Base-by-base conservation (phyloP, 2,797 vertebrate genomes). In the Numenius phaeopus region DNA sequence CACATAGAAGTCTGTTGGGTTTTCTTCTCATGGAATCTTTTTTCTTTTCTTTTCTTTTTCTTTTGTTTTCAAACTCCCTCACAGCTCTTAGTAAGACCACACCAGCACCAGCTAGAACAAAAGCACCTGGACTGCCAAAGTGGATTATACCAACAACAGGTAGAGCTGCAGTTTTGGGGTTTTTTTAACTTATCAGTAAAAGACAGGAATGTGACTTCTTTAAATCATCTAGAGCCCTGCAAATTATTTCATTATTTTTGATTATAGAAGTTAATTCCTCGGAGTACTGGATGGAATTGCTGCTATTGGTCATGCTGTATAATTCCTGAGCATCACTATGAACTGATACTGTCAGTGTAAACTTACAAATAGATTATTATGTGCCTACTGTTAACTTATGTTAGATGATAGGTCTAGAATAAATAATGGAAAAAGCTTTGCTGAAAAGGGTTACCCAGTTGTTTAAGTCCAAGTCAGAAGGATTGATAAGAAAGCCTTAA, bases 21-120 rank as follows among this genome's bases (percentile, higher is more conserved):
- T 65, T 75, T 94, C 55, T 78, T 88, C 55, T 95, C 42, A 87
- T 40, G 2, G 15, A 72, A 50, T 4, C 47, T 57, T 24, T 80
- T 78, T 34, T 9, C 10, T 78, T 47, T 49, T 23, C 2, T 27
- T 16, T 42, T 24, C 17, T 7, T 11, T 42, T 64, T 22, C 14
- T 14, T 52, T 65, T 83, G 34, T 64, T 49, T 66, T 49, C 50
- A 46, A 91, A 81, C 7, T 89, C 73, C 71, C 61, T 90, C 92
- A 21, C 84, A 98, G 98, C 42, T 96, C 61, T 95, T 64, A 96
- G 87, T 66, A 98, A 47, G 73, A 98, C 98, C 90, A 97, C 96
- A 58, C 49, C 77, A 65, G 94, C 86, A 91, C 97, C 98, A 61
- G 13, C 58, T 50, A 98, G 97, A 93, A 93, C 97, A 93, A 98